phyloP scores from a whole-genome alignment of 37 sponge, comb jelly and placozoan species.

The Beroe forskalii region DNA sequence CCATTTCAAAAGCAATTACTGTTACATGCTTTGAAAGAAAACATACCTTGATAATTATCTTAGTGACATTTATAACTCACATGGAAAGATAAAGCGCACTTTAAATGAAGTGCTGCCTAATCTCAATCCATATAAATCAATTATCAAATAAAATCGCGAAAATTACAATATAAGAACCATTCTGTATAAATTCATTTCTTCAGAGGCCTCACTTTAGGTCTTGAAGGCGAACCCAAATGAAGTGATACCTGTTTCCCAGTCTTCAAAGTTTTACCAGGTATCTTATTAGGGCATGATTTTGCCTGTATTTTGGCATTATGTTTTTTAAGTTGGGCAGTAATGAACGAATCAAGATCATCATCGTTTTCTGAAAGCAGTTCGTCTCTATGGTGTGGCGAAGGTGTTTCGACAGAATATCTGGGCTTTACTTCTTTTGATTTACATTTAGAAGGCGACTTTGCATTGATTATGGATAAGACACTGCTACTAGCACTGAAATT shows the following conservation, averaged over 20 bases:
- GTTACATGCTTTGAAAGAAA: no score
- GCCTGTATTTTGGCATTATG: conserved; percentile 55
- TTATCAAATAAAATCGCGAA: no score
- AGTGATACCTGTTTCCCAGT: conserved; percentile 23
- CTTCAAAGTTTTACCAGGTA: not conserved
- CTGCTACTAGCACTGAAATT: not conserved
- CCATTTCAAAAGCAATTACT: no score
- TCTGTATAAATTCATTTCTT: not conserved
- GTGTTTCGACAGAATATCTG: conserved; percentile 46
- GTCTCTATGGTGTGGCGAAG: not conserved
- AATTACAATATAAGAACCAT: no score
- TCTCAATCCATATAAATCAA: no score
- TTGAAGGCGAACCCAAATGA: conserved; percentile 19
- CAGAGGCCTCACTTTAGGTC: conserved; percentile 6
- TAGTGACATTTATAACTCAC: no score
- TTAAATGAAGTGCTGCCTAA: no score
- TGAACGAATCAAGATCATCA: conserved; percentile 25
- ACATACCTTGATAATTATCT: no score
- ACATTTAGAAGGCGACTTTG: not conserved
- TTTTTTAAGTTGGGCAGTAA: not conserved
- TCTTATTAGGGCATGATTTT: not conserved
- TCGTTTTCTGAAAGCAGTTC: not conserved
- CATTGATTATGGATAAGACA: conserved; percentile 7
- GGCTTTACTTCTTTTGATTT: conserved; percentile 7
- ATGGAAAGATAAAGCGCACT: no score